Evolutionary conservation across 2,888 invertebrate species (phyloP).

Genomic region (Lepidochrysops patricia): DNA sequence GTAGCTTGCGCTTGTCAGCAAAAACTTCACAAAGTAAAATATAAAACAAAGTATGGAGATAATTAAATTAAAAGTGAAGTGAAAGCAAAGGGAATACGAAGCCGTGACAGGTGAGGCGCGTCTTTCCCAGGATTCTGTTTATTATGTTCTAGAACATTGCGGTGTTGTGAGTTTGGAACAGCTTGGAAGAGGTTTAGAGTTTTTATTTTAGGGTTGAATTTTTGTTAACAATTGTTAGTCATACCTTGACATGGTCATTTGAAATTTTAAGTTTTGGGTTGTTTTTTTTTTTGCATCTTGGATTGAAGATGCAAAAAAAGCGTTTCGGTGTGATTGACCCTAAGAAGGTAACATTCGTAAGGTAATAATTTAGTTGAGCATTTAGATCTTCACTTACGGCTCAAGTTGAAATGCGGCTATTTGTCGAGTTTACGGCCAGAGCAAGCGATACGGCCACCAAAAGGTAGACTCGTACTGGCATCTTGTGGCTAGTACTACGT

Average conservation of each 20-base stretch:
- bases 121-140: not conserved
- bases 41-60: constrained; percentile 9
- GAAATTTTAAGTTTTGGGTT: too few relatives aligned
- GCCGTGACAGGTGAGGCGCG: constrained; percentile 1
- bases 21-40: constrained; percentile 6
- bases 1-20: constrained; percentile 1
- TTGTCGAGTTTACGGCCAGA: constrained; percentile 41
- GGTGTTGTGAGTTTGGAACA: not conserved
- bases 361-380: too few relatives aligned
- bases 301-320: too few relatives aligned
- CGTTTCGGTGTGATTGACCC: too few relatives aligned
- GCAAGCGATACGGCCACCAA: constrained; percentile 37
- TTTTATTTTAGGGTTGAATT: too few relatives aligned
- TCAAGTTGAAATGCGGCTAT: constrained; percentile 58
- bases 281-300: too few relatives aligned
- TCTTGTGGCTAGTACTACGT: too few relatives aligned
- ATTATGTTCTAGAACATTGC: not conserved
- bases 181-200: too few relatives aligned
- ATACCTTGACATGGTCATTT: too few relatives aligned
- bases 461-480: constrained; percentile 38
- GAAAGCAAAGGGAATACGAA: not conserved
- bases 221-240: too few relatives aligned
- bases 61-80: constrained; percentile 11
- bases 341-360: too few relatives aligned
- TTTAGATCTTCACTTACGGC: too few relatives aligned